Percentiles rank a stretch among this genome's conserved stretches.
Evolutionary conservation across 2,888 invertebrate species (phyloP).

Genomic region (Dione vanillae): DNA sequence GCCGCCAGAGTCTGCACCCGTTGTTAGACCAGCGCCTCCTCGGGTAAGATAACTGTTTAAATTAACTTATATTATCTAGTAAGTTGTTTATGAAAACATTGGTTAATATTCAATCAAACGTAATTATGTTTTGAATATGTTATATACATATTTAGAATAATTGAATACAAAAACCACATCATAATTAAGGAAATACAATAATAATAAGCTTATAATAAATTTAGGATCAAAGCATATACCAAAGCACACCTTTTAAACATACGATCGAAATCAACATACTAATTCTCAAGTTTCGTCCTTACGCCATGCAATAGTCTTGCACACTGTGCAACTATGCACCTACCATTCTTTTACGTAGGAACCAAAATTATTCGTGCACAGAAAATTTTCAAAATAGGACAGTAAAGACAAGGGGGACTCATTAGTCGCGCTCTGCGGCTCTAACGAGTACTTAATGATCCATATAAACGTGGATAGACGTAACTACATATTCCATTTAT

Average conservation of each 20-base stretch:
- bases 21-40: conserved; percentile 69
- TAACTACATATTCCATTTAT: conserved; percentile 36
- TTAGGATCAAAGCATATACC: background rate
- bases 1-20: conserved; percentile 64
- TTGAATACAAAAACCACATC: background rate
- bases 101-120: background rate
- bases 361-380: conserved; percentile 24
- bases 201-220: background rate
- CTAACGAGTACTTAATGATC: conserved; percentile 45
- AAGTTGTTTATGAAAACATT: background rate
- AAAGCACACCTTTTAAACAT: background rate
- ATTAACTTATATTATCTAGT: background rate
- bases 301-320: background rate
- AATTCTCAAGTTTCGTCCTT: conserved; percentile 2
- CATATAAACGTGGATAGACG: conserved; percentile 41
- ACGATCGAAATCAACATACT: conserved; percentile 18
- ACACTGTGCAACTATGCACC: conserved; percentile 1
- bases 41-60: conserved; percentile 63
- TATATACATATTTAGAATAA: background rate
- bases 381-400: conserved; percentile 35
- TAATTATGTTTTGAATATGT: background rate
- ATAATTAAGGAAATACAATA: background rate
- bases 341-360: conserved; percentile 10
- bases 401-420: conserved; percentile 46
- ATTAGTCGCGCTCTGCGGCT: conserved; percentile 45